These are phyloP conservation scores for Chrosomus eos DNA, from an alignment of 2,797 vertebrate genomes.

Conservation along the genomic window DNA sequence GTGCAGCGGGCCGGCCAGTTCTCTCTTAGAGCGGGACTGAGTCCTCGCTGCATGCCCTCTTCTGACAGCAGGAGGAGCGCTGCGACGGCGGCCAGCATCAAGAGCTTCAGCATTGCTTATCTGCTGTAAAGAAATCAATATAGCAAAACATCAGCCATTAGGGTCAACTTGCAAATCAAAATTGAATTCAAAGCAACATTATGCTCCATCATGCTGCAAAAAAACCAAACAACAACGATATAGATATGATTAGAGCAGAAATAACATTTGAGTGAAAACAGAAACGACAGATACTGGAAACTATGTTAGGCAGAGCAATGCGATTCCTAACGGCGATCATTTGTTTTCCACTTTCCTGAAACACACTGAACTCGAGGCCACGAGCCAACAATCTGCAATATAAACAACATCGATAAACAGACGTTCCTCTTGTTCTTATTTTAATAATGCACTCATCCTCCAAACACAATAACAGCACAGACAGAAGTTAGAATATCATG, in stretches of 20 bases:
- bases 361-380: constrained; percentile 1
- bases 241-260: constrained; percentile 14
- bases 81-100: constrained; percentile 63
- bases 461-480: not conserved
- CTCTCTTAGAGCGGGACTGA: constrained; percentile 79
- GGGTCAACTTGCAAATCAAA: constrained; percentile 28
- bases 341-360: constrained; percentile 22
- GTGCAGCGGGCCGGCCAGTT: constrained; percentile 86
- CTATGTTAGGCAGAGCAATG: not conserved
- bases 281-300: not conserved
- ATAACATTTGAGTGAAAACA: not conserved
- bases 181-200: constrained; percentile 22
- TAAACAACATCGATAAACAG: constrained; percentile 50
- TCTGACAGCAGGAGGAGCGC: constrained; percentile 73
- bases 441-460: constrained; percentile 6
- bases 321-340: not conserved
- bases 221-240: not conserved
- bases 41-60: constrained; percentile 60
- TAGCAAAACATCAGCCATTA: constrained; percentile 9
- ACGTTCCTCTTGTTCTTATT: constrained; percentile 28
- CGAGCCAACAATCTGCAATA: constrained; percentile 41
- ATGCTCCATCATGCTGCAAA: not conserved
- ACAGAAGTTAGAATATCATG: not conserved
- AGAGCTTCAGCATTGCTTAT: constrained; percentile 68
- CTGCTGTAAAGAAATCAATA: constrained; percentile 61